Conservation (phyloP, 2,797 vertebrate species). For the Epinephelus awoara region DNA sequence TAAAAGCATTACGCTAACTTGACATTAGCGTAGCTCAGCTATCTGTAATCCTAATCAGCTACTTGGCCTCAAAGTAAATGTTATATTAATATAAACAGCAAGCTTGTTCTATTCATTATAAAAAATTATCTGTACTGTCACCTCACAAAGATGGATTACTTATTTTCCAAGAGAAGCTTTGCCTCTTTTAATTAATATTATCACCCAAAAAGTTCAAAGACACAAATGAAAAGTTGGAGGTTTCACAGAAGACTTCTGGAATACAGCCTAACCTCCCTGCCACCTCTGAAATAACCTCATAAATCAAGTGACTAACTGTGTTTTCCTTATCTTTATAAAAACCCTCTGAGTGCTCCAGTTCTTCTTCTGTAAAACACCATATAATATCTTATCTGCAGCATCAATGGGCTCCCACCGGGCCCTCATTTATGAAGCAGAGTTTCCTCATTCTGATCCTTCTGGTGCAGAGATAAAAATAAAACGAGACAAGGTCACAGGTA, state of each 20-base stretch:
- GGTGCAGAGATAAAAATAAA: constrained; percentile 71
- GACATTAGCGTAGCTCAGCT: too few species aligned
- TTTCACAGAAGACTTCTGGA: too few species aligned
- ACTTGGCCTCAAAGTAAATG: too few species aligned
- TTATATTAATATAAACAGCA: too few species aligned
- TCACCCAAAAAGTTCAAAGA: too few species aligned
- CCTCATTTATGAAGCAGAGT: constrained; percentile 30
- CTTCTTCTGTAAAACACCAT: constrained; percentile 7
- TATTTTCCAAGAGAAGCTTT: too few species aligned
- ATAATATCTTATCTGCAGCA: constrained; percentile 14
- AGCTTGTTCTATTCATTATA: not conserved
- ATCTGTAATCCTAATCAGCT: too few species aligned
- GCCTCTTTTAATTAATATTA: too few species aligned
- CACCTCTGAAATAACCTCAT: constrained; percentile 1
- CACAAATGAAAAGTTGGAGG: too few species aligned
- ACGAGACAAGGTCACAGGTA: constrained; percentile 54
- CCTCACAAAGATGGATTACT: not conserved
- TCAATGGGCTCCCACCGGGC: constrained; percentile 29
- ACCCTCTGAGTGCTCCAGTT: constrained; percentile 41
- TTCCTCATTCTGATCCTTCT: constrained; percentile 41
- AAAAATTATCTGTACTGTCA: not conserved
- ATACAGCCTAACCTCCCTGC: not conserved
- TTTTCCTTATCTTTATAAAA: not conserved
- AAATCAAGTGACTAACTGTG: not conserved
- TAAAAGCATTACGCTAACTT: too few species aligned